Base-by-base conservation (phyloP, 2,113 vertebrate species). In the Tupaia tana region DNA sequence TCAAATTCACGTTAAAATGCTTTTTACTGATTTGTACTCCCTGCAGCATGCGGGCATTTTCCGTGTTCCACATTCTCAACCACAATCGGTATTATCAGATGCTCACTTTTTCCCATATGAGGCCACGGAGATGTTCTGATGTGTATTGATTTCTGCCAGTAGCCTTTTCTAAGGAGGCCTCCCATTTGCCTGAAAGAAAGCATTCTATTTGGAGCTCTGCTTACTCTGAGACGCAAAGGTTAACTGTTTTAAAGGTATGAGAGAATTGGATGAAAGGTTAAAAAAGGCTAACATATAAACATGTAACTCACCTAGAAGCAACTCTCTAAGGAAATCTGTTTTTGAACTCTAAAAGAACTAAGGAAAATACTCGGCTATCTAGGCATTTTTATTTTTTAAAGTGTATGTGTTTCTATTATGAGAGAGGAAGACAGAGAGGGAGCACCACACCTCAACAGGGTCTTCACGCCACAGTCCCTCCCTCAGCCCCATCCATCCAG, bases 141-240 rank as follows among this genome's bases (percentile, higher is more conserved):
- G n/a, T 10, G 14, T 58, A 67, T 74, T 67, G 95, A 87, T 92
- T 90, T 84, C 34, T 95, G 78, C 56, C 66, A 71, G n/a, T 18
- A 70, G 66, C 81, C 66, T 71, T 77, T 95, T 79, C 77, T 63
- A 2, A 66, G 19, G 31, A 59, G 4, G 22, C 22, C 20, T 66
- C 59, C 69, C 7, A 29, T 7, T 75, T 13, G 11, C 9, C 27
- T 67, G 7, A 90, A 89, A 63, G 43, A 81, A 91, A 67, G 0
- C 18, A 6, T 31, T 83, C 59, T 75, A 59, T 56, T 27, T 71
- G 14, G 22, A 77, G 16, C 19, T 43, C 16, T 88, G 4, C 18
- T 77, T 67, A 34, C 5, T 31, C 14, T n/a, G 34, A 78, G 77
- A 92, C 84, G 29, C 66, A 59, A 61, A 90, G 14, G 43, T 1